phyloP scores from a whole-genome alignment of 2,113 vertebrate genomes.

The Apeltes quadracus region DNA sequence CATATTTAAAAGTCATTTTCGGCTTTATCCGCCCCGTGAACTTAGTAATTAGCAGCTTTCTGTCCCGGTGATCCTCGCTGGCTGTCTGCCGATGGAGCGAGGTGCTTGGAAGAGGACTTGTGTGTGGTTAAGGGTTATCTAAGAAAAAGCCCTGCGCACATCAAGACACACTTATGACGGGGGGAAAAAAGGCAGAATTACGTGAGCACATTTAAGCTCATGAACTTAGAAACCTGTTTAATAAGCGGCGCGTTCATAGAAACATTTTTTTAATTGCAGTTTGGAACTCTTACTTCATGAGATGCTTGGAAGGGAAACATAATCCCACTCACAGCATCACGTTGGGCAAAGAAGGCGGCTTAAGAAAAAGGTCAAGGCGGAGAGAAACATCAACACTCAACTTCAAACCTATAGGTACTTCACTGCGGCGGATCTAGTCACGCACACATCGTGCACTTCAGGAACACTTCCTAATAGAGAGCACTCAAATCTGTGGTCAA shows the following conservation, averaged over 20 bases:
- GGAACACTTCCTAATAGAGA: conserved; percentile 27
- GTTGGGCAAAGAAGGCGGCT: background rate
- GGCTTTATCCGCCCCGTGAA: conserved; percentile 59
- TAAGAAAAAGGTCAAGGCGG: background rate
- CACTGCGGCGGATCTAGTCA: conserved; percentile 8
- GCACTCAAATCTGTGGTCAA: conserved; percentile 31
- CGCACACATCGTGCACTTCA: conserved; percentile 13
- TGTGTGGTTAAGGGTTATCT: background rate
- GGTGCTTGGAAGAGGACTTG: background rate
- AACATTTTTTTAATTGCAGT: background rate
- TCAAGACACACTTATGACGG: too few species aligned
- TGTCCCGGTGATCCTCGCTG: conserved; percentile 45
- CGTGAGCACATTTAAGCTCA: too few species aligned
- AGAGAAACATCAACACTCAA: background rate
- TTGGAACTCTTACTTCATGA: background rate
- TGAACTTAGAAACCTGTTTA: background rate
- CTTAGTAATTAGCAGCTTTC: conserved; percentile 72
- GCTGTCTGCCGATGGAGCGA: conserved; percentile 28
- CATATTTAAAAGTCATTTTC: conserved; percentile 66
- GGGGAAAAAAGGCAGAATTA: too few species aligned
- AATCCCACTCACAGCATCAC: background rate
- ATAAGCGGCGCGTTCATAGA: background rate
- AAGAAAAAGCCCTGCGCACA: background rate
- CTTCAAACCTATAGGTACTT: conserved; percentile 4
- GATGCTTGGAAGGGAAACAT: background rate